These are phyloP conservation scores for Ochropleura leucogaster DNA, from an alignment of 2,888 invertebrate genomes.

Conservation along the genomic window DNA sequence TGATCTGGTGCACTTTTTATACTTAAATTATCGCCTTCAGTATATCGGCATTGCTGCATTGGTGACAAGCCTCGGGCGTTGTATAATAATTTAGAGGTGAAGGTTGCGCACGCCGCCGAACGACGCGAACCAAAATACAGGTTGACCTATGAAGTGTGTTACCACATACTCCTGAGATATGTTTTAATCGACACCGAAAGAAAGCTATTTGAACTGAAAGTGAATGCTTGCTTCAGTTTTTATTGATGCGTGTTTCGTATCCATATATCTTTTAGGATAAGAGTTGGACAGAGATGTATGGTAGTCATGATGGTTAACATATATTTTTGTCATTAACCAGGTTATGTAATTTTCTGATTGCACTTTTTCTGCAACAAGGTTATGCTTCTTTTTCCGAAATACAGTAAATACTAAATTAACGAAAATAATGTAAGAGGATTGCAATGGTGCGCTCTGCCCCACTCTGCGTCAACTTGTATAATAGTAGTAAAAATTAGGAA, in stretches of 20 bases:
- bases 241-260: not conserved
- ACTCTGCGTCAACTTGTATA: not conserved
- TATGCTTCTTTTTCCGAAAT: not conserved
- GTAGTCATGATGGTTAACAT: not conserved
- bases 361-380: not conserved
- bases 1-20: constrained; percentile 79
- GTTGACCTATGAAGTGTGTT: constrained; percentile 3
- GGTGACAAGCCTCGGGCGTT: constrained; percentile 52
- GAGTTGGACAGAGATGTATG: not conserved
- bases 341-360: not conserved
- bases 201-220: not conserved
- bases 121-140: not conserved
- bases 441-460: not conserved
- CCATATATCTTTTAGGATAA: no score
- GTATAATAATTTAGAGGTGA: constrained; percentile 51
- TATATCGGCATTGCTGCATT: constrained; percentile 18
- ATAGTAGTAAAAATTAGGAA: not conserved
- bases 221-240: not conserved
- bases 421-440: not conserved
- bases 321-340: not conserved
- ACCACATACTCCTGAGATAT: constrained; percentile 12
- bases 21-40: constrained; percentile 71
- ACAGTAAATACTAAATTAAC: not conserved
- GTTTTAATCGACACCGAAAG: not conserved
- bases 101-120: constrained; percentile 40